Conservation (phyloP, 2,113 vertebrate genomes). For the Boulengeromyrus knoepffleri region DNA sequence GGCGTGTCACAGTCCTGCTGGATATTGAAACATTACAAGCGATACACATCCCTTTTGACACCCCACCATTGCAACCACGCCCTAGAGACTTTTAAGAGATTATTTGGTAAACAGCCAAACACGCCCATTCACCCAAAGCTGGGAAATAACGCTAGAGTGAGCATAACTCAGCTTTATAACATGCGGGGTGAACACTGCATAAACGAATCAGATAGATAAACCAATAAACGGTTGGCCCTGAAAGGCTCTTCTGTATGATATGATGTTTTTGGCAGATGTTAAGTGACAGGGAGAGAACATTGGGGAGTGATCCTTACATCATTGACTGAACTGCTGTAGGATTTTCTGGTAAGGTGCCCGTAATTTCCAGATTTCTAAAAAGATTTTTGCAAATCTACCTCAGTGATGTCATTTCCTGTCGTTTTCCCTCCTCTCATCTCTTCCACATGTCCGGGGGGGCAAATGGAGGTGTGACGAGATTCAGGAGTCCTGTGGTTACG, state of each 20-base stretch:
- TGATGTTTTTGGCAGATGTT: background rate
- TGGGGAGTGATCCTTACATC: no score
- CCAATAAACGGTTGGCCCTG: background rate
- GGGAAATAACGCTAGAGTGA: background rate
- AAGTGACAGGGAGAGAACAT: background rate
- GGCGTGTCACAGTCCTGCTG: background rate
- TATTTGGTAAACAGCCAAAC: background rate
- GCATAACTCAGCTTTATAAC: background rate
- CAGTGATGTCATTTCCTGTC: background rate
- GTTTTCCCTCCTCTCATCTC: background rate
- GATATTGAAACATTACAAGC: background rate
- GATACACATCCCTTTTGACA: background rate
- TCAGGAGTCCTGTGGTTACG: background rate
- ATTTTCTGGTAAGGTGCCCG: background rate
- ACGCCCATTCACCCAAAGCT: background rate
- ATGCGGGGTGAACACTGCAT: background rate
- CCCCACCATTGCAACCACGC: background rate
- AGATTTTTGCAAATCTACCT: background rate
- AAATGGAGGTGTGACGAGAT: background rate
- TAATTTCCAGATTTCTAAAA: background rate
- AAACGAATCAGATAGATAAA: background rate
- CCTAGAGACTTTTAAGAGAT: background rate
- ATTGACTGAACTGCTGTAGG: background rate
- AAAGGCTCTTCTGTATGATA: background rate
- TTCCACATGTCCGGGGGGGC: background rate